Percentiles rank a stretch among this genome's conserved stretches.
Evolutionary conservation across 2,113 vertebrate genomes (phyloP).

Genomic region (Micronycteris hirsuta): DNA sequence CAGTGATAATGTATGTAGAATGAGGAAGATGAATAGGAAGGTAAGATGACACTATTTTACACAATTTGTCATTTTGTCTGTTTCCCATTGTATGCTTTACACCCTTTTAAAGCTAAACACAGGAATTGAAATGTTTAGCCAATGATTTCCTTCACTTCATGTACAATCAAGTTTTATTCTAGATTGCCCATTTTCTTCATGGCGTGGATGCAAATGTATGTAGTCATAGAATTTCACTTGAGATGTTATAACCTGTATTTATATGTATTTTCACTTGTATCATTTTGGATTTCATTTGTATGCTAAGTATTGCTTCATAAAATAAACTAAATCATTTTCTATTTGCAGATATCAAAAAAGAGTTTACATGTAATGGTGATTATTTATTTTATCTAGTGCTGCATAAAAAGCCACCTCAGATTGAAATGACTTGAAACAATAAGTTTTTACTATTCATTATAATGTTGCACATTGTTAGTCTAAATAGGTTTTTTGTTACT

Average conservation of each 20-base stretch:
- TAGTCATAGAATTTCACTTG: background rate
- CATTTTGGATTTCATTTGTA: background rate
- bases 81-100: background rate
- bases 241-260: background rate
- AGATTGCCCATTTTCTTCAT: background rate
- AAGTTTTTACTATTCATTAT: background rate
- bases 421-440: background rate
- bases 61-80: background rate
- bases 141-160: background rate
- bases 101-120: background rate
- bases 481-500: background rate
- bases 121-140: background rate
- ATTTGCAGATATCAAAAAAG: background rate
- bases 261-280: background rate
- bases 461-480: background rate
- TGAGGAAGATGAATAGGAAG: background rate
- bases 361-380: background rate
- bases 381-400: background rate
- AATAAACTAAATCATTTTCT: background rate
- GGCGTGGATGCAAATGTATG: background rate
- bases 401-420: background rate
- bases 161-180: background rate
- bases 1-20: background rate
- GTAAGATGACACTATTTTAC: background rate
- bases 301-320: background rate